These are phyloP conservation scores for Epinotia brunnichana DNA, from an alignment of 2,888 invertebrate genomes.

Conservation along the genomic window DNA sequence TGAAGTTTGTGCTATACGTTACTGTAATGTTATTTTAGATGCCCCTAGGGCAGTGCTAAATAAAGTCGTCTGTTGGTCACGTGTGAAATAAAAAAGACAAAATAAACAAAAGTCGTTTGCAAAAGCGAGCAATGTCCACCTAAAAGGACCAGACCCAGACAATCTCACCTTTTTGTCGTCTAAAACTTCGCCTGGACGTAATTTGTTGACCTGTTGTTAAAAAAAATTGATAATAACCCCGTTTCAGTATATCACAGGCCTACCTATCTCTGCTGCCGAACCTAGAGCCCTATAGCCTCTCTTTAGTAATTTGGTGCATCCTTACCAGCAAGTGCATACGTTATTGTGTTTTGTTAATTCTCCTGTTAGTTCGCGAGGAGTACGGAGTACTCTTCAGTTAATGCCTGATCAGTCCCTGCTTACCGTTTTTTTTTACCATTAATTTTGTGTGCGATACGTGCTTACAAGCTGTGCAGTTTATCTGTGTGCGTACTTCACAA, in stretches of 20 bases:
- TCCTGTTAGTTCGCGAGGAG: conserved; percentile 57
- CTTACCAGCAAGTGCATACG: conserved; percentile 74
- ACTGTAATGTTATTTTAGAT: conserved; percentile 42
- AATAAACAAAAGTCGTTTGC: conserved; percentile 77
- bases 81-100: conserved; percentile 58
- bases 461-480: conserved; percentile 81
- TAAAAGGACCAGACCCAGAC: conserved; percentile 80
- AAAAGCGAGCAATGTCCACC: conserved; percentile 82
- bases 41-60: conserved; percentile 21
- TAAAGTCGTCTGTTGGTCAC: conserved; percentile 56
- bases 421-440: conserved; percentile 61
- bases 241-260: conserved; percentile 56
- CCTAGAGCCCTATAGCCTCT: conserved; percentile 65
- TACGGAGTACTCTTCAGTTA: conserved; percentile 59
- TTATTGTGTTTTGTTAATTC: conserved; percentile 78
- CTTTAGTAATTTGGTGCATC: conserved; percentile 70
- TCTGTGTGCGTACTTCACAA: conserved; percentile 77
- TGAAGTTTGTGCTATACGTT: conserved; percentile 13
- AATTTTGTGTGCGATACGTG: conserved; percentile 77
- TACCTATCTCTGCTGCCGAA: conserved; percentile 82
- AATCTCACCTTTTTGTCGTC: conserved; percentile 96
- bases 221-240: conserved; percentile 79
- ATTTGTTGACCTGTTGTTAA: conserved; percentile 91
- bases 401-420: conserved; percentile 57
- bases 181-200: conserved; percentile 96